Evolutionary conservation across 2,888 invertebrate species (phyloP).

Genomic region (Tachina grossa): DNA sequence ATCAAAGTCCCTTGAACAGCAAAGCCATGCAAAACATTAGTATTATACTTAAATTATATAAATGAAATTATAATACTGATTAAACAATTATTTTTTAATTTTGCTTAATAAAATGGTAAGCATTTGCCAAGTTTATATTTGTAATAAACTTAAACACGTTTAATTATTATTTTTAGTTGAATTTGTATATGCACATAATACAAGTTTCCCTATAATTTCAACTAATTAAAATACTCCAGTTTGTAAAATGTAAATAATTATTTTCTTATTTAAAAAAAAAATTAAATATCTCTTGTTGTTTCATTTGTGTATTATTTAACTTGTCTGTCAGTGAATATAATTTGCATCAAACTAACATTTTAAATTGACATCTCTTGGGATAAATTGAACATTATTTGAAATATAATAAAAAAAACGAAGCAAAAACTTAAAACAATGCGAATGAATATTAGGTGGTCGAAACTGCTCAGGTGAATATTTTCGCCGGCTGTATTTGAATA

Average conservation of each 20-base stretch:
- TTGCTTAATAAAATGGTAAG: background rate
- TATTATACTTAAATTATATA: no score
- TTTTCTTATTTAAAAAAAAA: background rate
- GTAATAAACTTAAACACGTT: background rate
- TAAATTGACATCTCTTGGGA: background rate
- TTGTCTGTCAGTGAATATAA: conserved; percentile 3
- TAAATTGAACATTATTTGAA: background rate
- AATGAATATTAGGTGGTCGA: no score
- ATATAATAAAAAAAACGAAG: no score
- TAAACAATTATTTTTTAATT: conserved; percentile 4
- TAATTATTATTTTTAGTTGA: background rate
- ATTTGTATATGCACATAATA: background rate
- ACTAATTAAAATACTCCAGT: background rate
- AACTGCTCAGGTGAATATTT: no score
- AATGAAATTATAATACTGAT: no score
- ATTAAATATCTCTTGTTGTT: background rate
- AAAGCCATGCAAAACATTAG: no score
- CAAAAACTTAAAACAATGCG: no score
- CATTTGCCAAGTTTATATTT: background rate
- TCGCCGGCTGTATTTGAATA: no score
- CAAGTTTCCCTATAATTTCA: background rate
- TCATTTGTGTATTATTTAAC: background rate
- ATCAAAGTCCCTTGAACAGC: no score
- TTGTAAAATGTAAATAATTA: conserved; percentile 20
- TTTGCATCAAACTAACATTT: background rate